Evolutionary conservation across 37 sponge, comb jelly and placozoan species (phyloP), one percentile per base, ranked within the genome.

Genomic region (Mnemiopsis leidyi): DNA sequence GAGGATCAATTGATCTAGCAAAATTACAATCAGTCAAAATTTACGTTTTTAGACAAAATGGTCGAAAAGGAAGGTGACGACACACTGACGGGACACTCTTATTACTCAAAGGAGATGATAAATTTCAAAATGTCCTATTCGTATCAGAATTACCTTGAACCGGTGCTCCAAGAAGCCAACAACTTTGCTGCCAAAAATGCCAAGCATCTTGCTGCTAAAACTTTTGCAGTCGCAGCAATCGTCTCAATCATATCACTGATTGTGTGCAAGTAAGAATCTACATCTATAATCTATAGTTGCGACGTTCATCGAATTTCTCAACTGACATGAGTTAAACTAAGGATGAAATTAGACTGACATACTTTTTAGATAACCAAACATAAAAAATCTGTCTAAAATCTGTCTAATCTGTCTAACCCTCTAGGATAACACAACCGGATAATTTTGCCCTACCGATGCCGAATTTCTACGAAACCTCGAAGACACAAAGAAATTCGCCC

Each of bases 381-480:
- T n/a, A n/a, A n/a, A n/a, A n/a, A n/a, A n/a, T n/a, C n/a, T n/a
- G n/a, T n/a, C n/a, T n/a, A n/a, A n/a, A n/a, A n/a, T n/a, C n/a
- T n/a, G n/a, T n/a, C n/a, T n/a, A n/a, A n/a, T n/a, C n/a, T n/a
- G n/a, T n/a, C n/a, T n/a, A n/a, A n/a, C 73, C 73, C n/a, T 25
- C 7, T 25, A 69, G 73, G 21, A n/a, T 28, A 16, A 69, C 73
- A 25, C 7, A 69, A 25, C 73, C 73, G 2, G 73, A 69, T 25
- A 21, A 20, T 3, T 69, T n/a, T 25, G 73, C 73, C 2, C 21
- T 69, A 25, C 73, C 73, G n/a, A 69, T 69, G 73, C 73, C 73
- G 2, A 69, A 69, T 20, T 69, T 69, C 73, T 69, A 69, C 73
- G 73, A 69, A 69, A 69, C 73, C 24, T 69, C 73, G 24, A 21